phyloP scores from a whole-genome alignment of 2,797 vertebrate species.

The Holocentrus rufus region DNA sequence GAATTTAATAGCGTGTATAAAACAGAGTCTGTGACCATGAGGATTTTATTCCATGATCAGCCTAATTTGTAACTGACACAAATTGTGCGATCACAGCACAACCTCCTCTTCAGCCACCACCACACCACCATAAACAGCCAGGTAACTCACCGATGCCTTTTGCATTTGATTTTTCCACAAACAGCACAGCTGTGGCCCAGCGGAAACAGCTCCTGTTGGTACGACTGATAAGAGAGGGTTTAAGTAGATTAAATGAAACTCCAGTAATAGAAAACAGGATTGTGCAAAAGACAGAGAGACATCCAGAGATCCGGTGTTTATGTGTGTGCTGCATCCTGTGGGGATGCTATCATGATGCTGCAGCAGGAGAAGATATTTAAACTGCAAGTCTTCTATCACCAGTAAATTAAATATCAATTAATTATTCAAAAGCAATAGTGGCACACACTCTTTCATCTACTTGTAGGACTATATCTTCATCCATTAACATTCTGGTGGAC shows the following conservation, averaged over 20 bases:
- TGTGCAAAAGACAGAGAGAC: neutral
- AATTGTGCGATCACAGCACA: neutral
- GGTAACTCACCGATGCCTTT: conserved; percentile 90
- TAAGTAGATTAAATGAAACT: neutral
- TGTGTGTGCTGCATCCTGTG: neutral
- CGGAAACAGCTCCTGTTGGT: conserved; percentile 92
- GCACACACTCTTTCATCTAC: neutral
- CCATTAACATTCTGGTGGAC: neutral
- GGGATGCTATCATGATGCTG: neutral
- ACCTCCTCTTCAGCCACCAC: neutral
- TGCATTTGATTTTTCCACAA: conserved; percentile 96
- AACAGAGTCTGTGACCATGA: neutral
- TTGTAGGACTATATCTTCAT: neutral
- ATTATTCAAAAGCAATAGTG: neutral
- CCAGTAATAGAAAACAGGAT: neutral
- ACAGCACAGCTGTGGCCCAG: conserved; percentile 94
- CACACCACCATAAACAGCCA: neutral
- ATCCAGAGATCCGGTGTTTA: neutral
- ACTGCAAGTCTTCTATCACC: neutral
- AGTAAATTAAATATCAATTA: neutral
- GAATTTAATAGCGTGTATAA: neutral
- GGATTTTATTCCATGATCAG: too few species aligned
- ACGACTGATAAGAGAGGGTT: conserved; percentile 78
- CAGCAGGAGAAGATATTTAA: neutral
- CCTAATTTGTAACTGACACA: neutral